Base-by-base conservation (phyloP, 2,797 vertebrate genomes). In the Australoheros facetus region DNA sequence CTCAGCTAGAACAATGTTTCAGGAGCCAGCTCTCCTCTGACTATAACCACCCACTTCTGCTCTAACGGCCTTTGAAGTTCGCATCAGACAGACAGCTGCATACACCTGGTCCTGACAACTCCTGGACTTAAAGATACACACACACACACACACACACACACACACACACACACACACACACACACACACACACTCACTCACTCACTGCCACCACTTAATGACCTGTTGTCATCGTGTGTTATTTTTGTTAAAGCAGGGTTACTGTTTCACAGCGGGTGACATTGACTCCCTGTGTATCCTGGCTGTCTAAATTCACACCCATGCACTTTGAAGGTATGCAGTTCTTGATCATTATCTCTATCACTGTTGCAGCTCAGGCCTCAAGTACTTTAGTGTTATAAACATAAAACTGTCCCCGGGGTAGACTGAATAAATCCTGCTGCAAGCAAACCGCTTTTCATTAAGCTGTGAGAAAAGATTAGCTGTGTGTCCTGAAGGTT, bases 31-130 rank as follows among this genome's bases (percentile, higher is more conserved):
- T 79, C 78, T 85, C 56, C 69, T 57, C 77, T 19, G 37, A 59
- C 64, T 75, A 56, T 51, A 73, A 60, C 23, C 51, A 26, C 74
- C 82, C 60, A 74, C 42, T 60, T 75, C 81, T 30, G 59, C 60
- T 85, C 62, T 28, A 39, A 30, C 7, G 4, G 23, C 21, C 73
- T 88, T 91, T 92, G 85, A 92, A 86, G 83, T 73, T 28, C 8
- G 14, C 48, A 79, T 82, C 87, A 84, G 85, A 78, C 1, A 6
- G 86, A 88, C 91, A 92, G 89, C 91, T 91, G 91, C 73, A 4
- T 53, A 85, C 89, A 93, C 90, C 89, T 88, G 91, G 88, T 45
- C 75, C 71, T 32, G 57, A 34, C 59, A 57, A 48, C 78, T 56
- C 39, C 42, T 73, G 60, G 56, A 55, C 51, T 42, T 75, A 58